Evolutionary conservation across 53 echinoderm and acorn worm genomes (phyloP).

Genomic region (Actinopyga echinites): DNA sequence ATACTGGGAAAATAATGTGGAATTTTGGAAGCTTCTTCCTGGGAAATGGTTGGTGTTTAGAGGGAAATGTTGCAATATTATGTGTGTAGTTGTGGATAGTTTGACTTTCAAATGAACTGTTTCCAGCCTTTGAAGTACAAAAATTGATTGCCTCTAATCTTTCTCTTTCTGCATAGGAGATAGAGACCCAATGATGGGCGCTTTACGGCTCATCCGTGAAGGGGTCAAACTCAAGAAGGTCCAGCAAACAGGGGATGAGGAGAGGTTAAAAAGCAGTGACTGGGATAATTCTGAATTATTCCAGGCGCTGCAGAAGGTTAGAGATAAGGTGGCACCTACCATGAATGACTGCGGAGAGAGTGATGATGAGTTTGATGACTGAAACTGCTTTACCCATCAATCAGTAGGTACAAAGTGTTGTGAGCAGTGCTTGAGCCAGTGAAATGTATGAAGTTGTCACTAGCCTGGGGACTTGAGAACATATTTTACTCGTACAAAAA

Average conservation of each 20-base stretch:
- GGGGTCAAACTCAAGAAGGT: conserved; percentile 73
- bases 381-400: not conserved
- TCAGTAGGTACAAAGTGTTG: too few species aligned
- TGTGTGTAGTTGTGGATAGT: too few species aligned
- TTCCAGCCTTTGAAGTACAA: not conserved
- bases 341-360: conserved; percentile 15
- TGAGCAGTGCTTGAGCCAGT: too few species aligned
- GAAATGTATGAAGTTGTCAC: too few species aligned
- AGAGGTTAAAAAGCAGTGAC: conserved; percentile 25
- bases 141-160: not conserved
- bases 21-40: too few species aligned
- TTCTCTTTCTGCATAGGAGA: not conserved
- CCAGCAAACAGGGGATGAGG: not conserved
- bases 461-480: too few species aligned
- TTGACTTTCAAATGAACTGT: too few species aligned
- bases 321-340: conserved; percentile 54
- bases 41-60: too few species aligned
- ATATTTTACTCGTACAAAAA: too few species aligned
- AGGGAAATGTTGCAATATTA: too few species aligned
- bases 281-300: conserved; percentile 74
- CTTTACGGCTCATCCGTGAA: conserved; percentile 68
- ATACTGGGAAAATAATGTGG: too few species aligned
- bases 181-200: conserved; percentile 71
- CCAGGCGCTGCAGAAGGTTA: conserved; percentile 56
- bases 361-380: conserved; percentile 29